Evolutionary conservation across 2,888 invertebrate species (phyloP), one percentile per base, ranked within the genome.

Genomic region (Torymus texanus): DNA sequence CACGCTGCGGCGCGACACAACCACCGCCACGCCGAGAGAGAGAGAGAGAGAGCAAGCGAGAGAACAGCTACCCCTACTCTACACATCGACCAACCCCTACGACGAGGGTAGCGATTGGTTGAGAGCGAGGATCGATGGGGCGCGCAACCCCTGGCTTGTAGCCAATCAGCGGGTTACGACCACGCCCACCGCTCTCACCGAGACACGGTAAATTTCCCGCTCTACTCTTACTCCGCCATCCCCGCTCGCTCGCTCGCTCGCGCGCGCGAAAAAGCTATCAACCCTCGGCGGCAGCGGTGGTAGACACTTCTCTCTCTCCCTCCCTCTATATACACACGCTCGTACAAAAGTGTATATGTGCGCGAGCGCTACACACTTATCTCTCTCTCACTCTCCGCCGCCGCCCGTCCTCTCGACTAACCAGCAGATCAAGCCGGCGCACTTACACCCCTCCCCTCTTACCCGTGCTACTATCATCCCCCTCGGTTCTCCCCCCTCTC

Each of bases 1-100:
- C 89, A 89, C 89, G 88, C 88, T 85, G 88, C 86, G 87, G 88
- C 88, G 87, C 83, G 84, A 84, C 41, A 41, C 41, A 5, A 8
- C 41, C 29, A 5, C 29, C 29, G 5, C 41, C 29, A 5, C 29
- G 0, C 3, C 29, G 29, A 29, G 29, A 29, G 29, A 4, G 41
- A 41, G 41, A 8, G 41, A 41, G 41, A 5, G 8, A 5, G 4
- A 0, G 29, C 29, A 3, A 3, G 4, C 29, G 24, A 2, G n/a
- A 21, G 21, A 21, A 21, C 29, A 29, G 29, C 29, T 29, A 3
- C 29, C 29, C 29, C 29, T 8, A 29, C 29, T 29, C 29, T 8
- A 5, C 41, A 5, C 5, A 5, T 8, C 41, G 41, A 41, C 41
- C 41, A 41, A 41, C 41, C 41, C 41, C 41, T 41, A 41, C 41